Evolutionary conservation across 2,113 vertebrate species (phyloP), one percentile per base, ranked within the genome.

Genomic region (Antechinus flavipes): DNA sequence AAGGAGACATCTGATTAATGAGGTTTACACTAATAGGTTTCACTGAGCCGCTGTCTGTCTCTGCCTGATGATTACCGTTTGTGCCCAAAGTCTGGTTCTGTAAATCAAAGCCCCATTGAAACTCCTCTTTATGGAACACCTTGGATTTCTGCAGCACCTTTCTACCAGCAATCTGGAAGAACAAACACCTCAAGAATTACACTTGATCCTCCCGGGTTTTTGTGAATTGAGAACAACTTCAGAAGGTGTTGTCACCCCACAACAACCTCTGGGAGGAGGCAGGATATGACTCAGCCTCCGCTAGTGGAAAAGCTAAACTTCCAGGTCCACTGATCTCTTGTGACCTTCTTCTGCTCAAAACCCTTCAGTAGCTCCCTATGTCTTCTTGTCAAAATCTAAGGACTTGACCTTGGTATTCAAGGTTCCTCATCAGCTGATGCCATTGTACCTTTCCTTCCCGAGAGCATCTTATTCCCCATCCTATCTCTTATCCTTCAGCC

Each of bases 31-130:
- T 0, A 3, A 54, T 95, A 23, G 4, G 91, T 90, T 94, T 93
- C 54, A 55, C 12, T 0, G 95, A 0, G 1, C 52, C 54, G 91
- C 0, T 0, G 91, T 93, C 93, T 93, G 91, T 90, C 91, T 95
- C 93, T 96, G 90, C 94, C 93, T 94, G 95, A 94, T 96, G 94
- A 96, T 94, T 52, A 0, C 96, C 6, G 94, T 95, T 49, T 97
- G 96, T 95, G 97, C 94, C 96, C 96, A 94, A 97, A 97, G 97
- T 90, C 93, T 97, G 58, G 91, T 97, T 97, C 97, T 97, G 92
- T 94, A 97, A 97, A 97, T 97, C 96, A 97, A 97, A 97, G 96
- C 30, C 93, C 95, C 94, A 94, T 93, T 8, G 0, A 95, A 97
- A 96, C 91, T 93, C 93, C 5, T 23, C 89, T 96, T 96, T 91